Base-by-base conservation (phyloP, 1,140 invertebrate species). In the Zaprionus nigranus region DNA sequence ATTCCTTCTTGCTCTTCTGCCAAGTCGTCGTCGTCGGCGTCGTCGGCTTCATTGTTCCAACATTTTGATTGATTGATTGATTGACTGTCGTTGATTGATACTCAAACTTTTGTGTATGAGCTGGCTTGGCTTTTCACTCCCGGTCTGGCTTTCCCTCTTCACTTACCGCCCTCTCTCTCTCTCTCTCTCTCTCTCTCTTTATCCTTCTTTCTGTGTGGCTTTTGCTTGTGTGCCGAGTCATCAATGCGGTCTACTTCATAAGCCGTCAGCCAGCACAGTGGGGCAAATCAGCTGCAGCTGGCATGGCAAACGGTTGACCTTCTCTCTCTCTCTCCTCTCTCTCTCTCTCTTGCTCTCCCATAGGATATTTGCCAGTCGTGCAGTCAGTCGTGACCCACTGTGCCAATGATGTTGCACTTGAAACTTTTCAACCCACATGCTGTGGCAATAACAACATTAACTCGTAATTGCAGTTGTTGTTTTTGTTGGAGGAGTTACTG, bases 71-170 rank as follows among this genome's bases (percentile, higher is more conserved):
- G 77, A 79, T 76, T 79, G 77, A 79, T 79, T 79, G 78, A 79
- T 79, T 79, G 78, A 77, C 74, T 77, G 68, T 77, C 78, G 60
- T 79, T 79, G 78, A 79, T 79, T 79, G 78, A 79, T 79, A 79
- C 78, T 79, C 74, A 73, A 79, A 79, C 67, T 79, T 79, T 79
- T 68, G 22, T 62, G 40, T 78, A 60, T 49, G 20, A 34, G 69
- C 22, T 53, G 9, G 30, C 54, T 65, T 38, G 62, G 20, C 46
- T 51, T 49, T 49, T 51, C 40, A 46, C 40, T 46, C n/a, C n/a
- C n/a, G 1, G n/a, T 46, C 40, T 46, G 40, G 40, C 40, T 12
- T 20, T 13, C 12, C 12, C 11, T 13, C n/a, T 22, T 51, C n/a
- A 20, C 36, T 62, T 40, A 5, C n/a, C n/a, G n/a, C n/a, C n/a